A percentile compares a stretch with the other conserved stretches of the same genome.
These are phyloP conservation scores for Petrocephalus microphthalmus DNA, from an alignment of 2,113 vertebrate species.

Conservation along the genomic window DNA sequence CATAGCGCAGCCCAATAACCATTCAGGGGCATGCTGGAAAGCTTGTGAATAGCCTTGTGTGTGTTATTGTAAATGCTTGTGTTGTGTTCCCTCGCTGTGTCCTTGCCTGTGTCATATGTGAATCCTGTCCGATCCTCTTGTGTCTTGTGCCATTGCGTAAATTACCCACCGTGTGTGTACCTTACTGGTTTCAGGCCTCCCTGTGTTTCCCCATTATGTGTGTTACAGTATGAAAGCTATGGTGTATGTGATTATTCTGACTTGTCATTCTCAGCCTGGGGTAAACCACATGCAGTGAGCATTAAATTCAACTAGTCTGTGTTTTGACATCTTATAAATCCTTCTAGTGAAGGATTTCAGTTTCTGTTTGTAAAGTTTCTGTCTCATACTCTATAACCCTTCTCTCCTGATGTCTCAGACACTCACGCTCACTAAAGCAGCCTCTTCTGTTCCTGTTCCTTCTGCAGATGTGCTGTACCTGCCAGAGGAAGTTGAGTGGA, in stretches of 20 bases:
- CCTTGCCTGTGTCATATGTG: no score
- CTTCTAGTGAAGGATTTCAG: not conserved
- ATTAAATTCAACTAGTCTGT: not conserved
- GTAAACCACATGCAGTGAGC: not conserved
- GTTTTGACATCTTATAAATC: not conserved
- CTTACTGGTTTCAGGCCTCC: no score
- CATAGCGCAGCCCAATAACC: no score
- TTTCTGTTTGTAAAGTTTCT: no score
- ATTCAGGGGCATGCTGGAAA: no score
- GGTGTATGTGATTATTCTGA: not conserved
- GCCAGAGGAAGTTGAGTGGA: conserved; percentile 75
- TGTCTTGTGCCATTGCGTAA: no score
- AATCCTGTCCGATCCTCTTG: no score
- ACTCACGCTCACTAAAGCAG: not conserved
- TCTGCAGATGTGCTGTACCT: conserved; percentile 70
- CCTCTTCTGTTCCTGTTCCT: not conserved
- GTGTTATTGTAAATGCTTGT: no score
- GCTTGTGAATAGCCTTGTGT: no score
- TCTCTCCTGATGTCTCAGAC: not conserved
- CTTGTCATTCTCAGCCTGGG: not conserved
- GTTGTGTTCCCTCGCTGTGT: no score
- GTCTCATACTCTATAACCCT: not conserved
- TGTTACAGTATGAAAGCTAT: not conserved
- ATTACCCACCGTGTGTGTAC: no score
- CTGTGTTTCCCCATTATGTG: no score